Evolutionary conservation across 1,140 invertebrate species (phyloP).

Genomic region (Musca domestica): DNA sequence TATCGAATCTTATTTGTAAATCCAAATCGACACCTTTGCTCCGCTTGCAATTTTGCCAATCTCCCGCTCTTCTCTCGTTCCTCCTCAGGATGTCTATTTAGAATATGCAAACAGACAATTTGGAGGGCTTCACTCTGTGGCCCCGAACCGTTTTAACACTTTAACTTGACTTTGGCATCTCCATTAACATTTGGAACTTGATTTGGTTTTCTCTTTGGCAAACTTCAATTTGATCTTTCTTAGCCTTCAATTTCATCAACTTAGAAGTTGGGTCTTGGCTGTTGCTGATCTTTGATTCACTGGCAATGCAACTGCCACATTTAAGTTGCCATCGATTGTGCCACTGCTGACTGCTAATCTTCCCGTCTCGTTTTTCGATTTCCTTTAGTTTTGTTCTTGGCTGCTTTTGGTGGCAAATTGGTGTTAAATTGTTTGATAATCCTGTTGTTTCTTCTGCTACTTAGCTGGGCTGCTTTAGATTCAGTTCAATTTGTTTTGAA

Average conservation of each 20-base stretch:
- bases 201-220: not conserved
- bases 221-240: slow-evolving; percentile 17
- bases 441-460: slow-evolving; percentile 2
- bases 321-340: too few relatives aligned
- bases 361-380: too few relatives aligned
- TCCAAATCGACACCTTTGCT: too few relatives aligned
- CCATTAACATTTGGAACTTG: not conserved
- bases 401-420: not conserved
- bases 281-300: not conserved
- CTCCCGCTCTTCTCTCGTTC: too few relatives aligned
- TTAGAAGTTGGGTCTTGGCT: not conserved
- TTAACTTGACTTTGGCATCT: not conserved
- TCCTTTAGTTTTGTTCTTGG: too few relatives aligned
- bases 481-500: slow-evolving; percentile 2
- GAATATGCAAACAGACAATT: slow-evolving; percentile 4
- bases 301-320: too few relatives aligned
- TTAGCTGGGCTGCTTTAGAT: not conserved
- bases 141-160: not conserved
- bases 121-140: not conserved
- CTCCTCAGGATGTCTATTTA: not conserved
- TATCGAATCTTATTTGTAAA: too few relatives aligned
- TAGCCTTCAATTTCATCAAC: slow-evolving; percentile 21
- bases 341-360: too few relatives aligned
- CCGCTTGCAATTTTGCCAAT: too few relatives aligned
- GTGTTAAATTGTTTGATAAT: slow-evolving; percentile 17